These are phyloP conservation scores for Bombus superbus DNA, from an alignment of 1,140 invertebrate genomes.

Conservation along the genomic window DNA sequence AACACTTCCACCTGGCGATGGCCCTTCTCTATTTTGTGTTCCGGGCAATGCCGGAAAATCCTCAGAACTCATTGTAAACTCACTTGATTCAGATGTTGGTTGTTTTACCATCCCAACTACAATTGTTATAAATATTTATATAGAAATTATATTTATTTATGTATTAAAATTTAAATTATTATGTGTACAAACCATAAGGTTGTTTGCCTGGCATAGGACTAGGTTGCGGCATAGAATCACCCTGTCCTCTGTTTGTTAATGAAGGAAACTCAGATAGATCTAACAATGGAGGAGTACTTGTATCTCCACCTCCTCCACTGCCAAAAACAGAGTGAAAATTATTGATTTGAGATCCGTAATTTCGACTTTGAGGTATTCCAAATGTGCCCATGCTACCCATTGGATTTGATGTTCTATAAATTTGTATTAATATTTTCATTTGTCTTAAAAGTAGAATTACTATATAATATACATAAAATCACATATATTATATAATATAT, in stretches of 20 bases:
- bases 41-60: conserved; percentile 98
- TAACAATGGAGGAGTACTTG: conserved; percentile 91
- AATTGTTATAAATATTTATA: conserved; percentile 49
- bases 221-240: conserved; percentile 90
- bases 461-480: neutral
- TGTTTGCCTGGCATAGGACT: conserved; percentile 92
- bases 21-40: conserved; percentile 84
- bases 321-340: conserved; percentile 91
- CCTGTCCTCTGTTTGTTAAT: conserved; percentile 90
- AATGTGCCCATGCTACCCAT: conserved; percentile 86
- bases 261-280: conserved; percentile 96
- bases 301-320: conserved; percentile 85
- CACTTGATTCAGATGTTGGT: conserved; percentile 93
- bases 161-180: neutral
- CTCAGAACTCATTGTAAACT: conserved; percentile 99
- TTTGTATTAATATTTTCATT: conserved; percentile 42
- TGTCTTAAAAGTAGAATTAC: neutral
- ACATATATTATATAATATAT: too few species aligned
- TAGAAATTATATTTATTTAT: neutral
- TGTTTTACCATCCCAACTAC: conserved; percentile 98
- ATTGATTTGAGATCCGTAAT: conserved; percentile 87
- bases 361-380: conserved; percentile 86
- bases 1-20: conserved; percentile 82
- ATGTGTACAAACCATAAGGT: conserved; percentile 88
- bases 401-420: conserved; percentile 84